These are phyloP conservation scores for Ferdinandea cuprea DNA, from an alignment of 2,888 invertebrate genomes.

Conservation along the genomic window DNA sequence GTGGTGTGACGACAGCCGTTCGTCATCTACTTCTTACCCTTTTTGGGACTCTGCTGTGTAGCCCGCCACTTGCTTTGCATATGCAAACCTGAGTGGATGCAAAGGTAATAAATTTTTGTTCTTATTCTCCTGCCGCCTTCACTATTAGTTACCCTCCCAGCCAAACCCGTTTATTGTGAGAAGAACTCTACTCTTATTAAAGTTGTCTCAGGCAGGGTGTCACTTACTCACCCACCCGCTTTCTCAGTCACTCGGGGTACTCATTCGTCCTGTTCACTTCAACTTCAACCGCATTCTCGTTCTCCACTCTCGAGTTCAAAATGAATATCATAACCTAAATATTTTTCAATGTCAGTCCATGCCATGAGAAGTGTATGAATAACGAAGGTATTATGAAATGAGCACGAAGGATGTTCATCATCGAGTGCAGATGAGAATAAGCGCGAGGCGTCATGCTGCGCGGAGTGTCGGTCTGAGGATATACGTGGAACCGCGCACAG, in stretches of 20 bases:
- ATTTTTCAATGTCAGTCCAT: conserved; percentile 70
- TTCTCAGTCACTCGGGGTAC: too few species aligned
- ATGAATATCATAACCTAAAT: conserved; percentile 72
- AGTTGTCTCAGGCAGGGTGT: conserved; percentile 47
- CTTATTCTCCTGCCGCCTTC: conserved; percentile 21
- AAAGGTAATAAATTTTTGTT: conserved; percentile 45
- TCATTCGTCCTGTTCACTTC: too few species aligned
- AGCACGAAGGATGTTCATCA: conserved; percentile 30
- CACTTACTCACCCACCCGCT: conserved; percentile 8
- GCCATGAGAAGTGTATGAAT: conserved; percentile 33
- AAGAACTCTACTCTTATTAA: conserved; percentile 39
- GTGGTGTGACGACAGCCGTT: conserved; percentile 40
- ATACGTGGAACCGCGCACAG: conserved; percentile 28
- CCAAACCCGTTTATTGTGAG: background rate
- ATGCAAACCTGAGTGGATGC: conserved; percentile 42
- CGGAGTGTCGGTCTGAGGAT: background rate
- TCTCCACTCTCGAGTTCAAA: conserved; percentile 52
- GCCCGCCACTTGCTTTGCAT: conserved; percentile 43
- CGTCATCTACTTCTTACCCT: conserved; percentile 29
- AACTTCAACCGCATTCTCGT: background rate
- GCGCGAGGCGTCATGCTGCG: background rate
- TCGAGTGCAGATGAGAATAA: conserved; percentile 5
- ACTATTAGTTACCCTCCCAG: background rate
- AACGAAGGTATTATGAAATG: conserved; percentile 20
- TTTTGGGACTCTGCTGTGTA: conserved; percentile 22